A percentile compares a stretch with the other conserved stretches of the same genome.
Conservation (phyloP, 2,797 vertebrate species). For the Coranthus polyacanthus region DNA sequence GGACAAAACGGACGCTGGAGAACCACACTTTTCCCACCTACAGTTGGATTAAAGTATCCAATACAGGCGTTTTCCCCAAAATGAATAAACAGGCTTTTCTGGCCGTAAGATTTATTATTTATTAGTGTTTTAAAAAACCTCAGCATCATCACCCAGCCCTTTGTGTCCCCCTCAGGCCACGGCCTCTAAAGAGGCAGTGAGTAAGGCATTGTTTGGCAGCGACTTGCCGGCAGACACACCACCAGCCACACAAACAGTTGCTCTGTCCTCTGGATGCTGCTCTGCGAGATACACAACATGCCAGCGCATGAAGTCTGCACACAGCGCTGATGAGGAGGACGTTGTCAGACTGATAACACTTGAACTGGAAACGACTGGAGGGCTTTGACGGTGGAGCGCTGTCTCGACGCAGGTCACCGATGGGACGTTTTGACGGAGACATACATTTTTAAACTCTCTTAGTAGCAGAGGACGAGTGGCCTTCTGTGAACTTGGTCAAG, state of each 20-base stretch:
- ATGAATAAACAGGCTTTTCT: no score
- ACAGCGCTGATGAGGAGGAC: conserved; percentile 5
- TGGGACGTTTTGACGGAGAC: not conserved
- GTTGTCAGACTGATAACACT: not conserved
- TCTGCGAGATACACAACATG: conserved; percentile 31
- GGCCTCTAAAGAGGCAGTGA: conserved; percentile 42
- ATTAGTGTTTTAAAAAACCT: not conserved
- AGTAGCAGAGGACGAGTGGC: not conserved
- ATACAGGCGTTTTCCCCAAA: no score
- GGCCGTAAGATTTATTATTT: no score
- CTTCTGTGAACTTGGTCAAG: no score
- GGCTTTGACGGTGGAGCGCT: not conserved
- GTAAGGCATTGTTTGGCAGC: conserved; percentile 59
- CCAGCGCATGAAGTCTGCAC: conserved; percentile 23
- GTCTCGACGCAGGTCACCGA: not conserved
- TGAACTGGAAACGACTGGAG: not conserved
- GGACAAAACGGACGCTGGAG: no score
- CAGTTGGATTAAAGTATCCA: no score
- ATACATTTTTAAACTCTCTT: no score
- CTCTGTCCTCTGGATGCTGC: conserved; percentile 46
- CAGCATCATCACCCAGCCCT: conserved; percentile 15
- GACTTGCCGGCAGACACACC: no score
- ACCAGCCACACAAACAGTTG: conserved; percentile 58
- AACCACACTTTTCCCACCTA: no score
- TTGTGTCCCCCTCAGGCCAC: conserved; percentile 27